Conservation (phyloP, 64 coral and sea anemone genomes). For the Actinia tenebrosa region DNA sequence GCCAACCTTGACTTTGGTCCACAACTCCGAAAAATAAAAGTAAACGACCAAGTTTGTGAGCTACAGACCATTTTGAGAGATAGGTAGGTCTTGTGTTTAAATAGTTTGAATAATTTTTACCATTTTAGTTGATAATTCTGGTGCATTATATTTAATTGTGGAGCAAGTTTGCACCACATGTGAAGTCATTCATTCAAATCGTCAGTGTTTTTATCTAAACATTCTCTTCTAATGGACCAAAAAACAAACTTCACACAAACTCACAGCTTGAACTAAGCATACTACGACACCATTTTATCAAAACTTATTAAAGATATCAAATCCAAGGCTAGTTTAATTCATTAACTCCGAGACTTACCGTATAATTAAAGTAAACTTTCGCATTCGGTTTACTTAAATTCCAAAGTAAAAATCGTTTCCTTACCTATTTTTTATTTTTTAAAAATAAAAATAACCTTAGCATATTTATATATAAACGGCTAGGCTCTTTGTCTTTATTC, state of each 20-base stretch:
- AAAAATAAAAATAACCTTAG: too few species aligned
- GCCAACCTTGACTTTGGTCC: slow-evolving; percentile 54
- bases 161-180: background rate
- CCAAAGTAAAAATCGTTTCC: background rate
- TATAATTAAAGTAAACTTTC: background rate
- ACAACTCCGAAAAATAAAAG: slow-evolving; percentile 73
- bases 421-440: too few species aligned
- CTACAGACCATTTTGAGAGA: slow-evolving; percentile 92
- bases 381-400: background rate
- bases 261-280: background rate
- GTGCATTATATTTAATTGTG: too few species aligned
- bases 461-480: too few species aligned
- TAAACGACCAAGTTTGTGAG: slow-evolving; percentile 92
- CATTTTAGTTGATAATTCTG: background rate
- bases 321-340: background rate
- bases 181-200: background rate
- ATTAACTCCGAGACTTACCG: background rate
- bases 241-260: background rate
- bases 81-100: slow-evolving; percentile 50
- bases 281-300: background rate
- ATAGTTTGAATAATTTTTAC: background rate
- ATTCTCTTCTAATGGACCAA: background rate
- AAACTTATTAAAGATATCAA: background rate
- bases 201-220: background rate
- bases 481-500: too few species aligned